phyloP scores from a whole-genome alignment of 2,888 invertebrate species.

The Pelosia muscerda region DNA sequence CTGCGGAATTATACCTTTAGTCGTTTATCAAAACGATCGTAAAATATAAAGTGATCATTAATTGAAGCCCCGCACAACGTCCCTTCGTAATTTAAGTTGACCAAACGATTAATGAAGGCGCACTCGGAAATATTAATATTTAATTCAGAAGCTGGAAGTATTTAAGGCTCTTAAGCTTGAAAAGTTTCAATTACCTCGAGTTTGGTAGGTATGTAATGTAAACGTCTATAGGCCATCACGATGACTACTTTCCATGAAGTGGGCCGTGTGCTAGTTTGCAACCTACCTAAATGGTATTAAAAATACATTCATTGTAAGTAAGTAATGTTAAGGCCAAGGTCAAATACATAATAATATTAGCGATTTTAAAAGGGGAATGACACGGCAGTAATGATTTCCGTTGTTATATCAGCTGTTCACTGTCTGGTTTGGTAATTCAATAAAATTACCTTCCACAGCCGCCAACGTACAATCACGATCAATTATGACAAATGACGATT shows the following conservation, averaged over 20 bases:
- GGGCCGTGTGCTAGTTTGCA: no score
- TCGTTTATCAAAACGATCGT: constrained; percentile 12
- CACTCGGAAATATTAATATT: constrained; percentile 20
- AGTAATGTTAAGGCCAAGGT: not conserved
- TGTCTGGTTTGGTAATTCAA: not conserved
- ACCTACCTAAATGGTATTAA: no score
- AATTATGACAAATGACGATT: constrained; percentile 4
- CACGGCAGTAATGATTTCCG: constrained; percentile 24
- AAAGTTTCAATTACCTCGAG: constrained; percentile 2
- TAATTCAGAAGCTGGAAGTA: constrained; percentile 12
- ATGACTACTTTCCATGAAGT: no score
- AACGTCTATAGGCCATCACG: no score
- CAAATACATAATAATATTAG: constrained; percentile 7
- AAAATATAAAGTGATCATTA: constrained; percentile 39
- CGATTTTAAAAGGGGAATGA: constrained; percentile 26
- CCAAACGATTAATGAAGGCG: constrained; percentile 23
- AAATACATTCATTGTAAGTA: not conserved
- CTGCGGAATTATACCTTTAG: no score
- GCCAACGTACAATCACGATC: not conserved
- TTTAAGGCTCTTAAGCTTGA: not conserved
- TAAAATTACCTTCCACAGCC: not conserved
- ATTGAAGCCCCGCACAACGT: constrained; percentile 18
- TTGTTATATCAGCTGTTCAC: constrained; percentile 13
- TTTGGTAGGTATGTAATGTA: not conserved
- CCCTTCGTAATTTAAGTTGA: constrained; percentile 24